Conservation (phyloP, 2,888 invertebrate species). For the Macaria notata region DNA sequence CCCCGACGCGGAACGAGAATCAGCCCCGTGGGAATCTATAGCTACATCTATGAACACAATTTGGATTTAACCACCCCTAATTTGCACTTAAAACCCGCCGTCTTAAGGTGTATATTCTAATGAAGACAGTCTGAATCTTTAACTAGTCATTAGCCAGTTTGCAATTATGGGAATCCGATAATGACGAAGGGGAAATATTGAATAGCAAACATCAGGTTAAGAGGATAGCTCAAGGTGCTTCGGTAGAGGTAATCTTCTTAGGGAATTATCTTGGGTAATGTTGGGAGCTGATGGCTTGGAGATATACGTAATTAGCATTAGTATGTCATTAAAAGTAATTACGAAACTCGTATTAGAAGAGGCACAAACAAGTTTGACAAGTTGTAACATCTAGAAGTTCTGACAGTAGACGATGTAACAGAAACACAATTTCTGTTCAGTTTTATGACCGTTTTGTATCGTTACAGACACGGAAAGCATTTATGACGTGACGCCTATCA, state of each 20-base stretch:
- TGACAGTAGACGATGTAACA: too few species aligned
- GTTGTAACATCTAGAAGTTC: too few species aligned
- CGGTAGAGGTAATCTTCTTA: slow-evolving; percentile 10
- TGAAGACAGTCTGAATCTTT: slow-evolving; percentile 10
- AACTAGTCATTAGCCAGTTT: slow-evolving; percentile 28
- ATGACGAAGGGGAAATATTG: slow-evolving; percentile 24
- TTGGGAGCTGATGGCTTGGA: too few species aligned
- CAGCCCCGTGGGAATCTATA: slow-evolving; percentile 57
- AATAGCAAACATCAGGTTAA: slow-evolving; percentile 23
- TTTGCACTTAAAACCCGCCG: slow-evolving; percentile 9
- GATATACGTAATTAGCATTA: too few species aligned
- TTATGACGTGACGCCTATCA: slow-evolving; percentile 17
- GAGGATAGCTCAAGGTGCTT: slow-evolving; percentile 4
- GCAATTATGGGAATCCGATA: slow-evolving; percentile 26
- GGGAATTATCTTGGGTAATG: too few species aligned
- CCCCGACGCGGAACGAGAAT: slow-evolving; percentile 52
- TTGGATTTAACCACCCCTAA: slow-evolving; percentile 21
- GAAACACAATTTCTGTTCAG: too few species aligned
- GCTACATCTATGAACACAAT: slow-evolving; percentile 32
- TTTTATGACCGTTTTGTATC: background rate
- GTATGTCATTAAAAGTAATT: too few species aligned
- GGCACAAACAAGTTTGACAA: too few species aligned
- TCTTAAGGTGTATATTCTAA: slow-evolving; percentile 15
- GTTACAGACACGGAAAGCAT: slow-evolving; percentile 11
- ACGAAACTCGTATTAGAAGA: too few species aligned